Base-by-base conservation (phyloP, 64 coral and sea anemone genomes). In the Montipora sp. region DNA sequence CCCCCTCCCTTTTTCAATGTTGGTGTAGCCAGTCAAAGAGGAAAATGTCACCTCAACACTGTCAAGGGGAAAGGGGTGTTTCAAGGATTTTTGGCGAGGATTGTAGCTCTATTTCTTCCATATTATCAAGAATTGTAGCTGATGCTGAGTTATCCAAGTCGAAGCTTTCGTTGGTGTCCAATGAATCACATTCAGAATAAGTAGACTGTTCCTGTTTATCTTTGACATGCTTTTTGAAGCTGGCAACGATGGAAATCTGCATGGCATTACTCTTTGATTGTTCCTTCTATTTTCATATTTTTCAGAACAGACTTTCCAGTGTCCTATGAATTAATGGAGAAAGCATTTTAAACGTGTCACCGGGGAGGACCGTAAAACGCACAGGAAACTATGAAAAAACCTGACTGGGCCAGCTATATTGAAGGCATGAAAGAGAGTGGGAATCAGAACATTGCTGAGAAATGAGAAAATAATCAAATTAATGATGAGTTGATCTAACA, bases 91-190 rank as follows among this genome's bases (percentile, higher is more conserved):
- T 27, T 27, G 27, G 27, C 27, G 1, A 27, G 27, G 27, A 27
- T 27, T 27, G 27, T 27, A 27, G 85, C 69, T 88, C 85, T 88
- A 88, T 88, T 78, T 89, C 87, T 89, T 89, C 77, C 87, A 78
- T 78, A 65, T 78, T 78, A 89, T 89, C 87, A 78, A 89, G 87
- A 89, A 78, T 79, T 89, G 75, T 79, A 89, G 87, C 87, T 89
- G 87, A 89, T 78, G 87, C 87, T 89, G 87, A 89, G 87, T 89
- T 89, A 79, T 89, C 87, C 87, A 78, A 89, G 87, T 89, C 57
- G 23, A 89, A 89, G 87, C 48, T 55, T 78, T 78, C 87, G 63
- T 89, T 89, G 75, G 61, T 79, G 75, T 89, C 87, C 75, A 89
- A 66, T 89, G 87, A 51, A 79, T 89, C 87, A 89, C 83, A 86